Conservation (phyloP, 2,113 vertebrate species). For the Caranx melampygus region DNA sequence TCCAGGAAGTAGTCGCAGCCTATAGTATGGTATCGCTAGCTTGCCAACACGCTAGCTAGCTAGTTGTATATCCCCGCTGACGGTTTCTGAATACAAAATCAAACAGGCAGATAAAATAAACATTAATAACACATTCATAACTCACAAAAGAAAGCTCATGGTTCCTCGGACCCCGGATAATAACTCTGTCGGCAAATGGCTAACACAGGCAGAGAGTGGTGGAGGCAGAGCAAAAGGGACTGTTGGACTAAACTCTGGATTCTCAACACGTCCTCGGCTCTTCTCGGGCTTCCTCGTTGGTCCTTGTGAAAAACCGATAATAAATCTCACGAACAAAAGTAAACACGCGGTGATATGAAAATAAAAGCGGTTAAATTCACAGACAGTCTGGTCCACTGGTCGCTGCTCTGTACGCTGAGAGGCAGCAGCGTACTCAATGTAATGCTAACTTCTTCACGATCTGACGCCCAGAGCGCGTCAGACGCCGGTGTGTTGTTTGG, state of each 20-base stretch:
- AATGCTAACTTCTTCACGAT: slow-evolving; percentile 63
- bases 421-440: slow-evolving; percentile 60
- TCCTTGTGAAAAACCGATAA: neutral
- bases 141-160: slow-evolving; percentile 86
- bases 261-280: slow-evolving; percentile 23
- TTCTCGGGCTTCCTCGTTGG: slow-evolving; percentile 2
- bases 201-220: slow-evolving; percentile 19
- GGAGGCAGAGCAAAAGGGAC: slow-evolving; percentile 18
- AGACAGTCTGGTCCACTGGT: neutral
- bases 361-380: neutral
- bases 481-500: neutral
- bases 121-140: slow-evolving; percentile 7
- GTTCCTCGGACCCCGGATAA: slow-evolving; percentile 60
- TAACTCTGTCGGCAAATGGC: slow-evolving; percentile 27
- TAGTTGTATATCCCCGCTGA: neutral
- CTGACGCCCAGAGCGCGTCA: neutral
- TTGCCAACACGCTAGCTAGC: slow-evolving; percentile 13
- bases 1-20: slow-evolving; percentile 72
- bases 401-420: slow-evolving; percentile 57
- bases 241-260: slow-evolving; percentile 44
- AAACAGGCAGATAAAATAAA: neutral
- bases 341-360: neutral
- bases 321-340: neutral
- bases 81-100: neutral
- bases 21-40: slow-evolving; percentile 42